Evolutionary conservation across 1,140 invertebrate genomes (phyloP).

Genomic region (Scylla paramamosain): DNA sequence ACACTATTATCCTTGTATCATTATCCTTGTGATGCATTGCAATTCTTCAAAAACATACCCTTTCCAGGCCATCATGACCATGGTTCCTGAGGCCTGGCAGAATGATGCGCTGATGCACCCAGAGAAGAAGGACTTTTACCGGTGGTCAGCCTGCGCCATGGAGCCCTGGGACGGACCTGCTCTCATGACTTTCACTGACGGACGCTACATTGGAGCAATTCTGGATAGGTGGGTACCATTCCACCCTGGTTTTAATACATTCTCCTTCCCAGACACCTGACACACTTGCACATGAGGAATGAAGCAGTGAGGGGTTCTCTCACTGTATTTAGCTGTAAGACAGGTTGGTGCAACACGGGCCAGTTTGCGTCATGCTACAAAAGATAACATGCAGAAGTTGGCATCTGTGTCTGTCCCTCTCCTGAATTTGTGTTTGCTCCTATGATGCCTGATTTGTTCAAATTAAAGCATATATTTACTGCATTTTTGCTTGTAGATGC

Average conservation of each 20-base stretch:
- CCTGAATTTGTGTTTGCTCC: background rate
- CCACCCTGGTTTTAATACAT: background rate
- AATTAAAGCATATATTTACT: background rate
- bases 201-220: slow-evolving; percentile 96
- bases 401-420: background rate
- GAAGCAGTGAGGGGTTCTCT: slow-evolving; percentile 53
- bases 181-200: slow-evolving; percentile 98
- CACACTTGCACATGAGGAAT: slow-evolving; percentile 55
- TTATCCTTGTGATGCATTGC: too few species aligned
- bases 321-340: slow-evolving; percentile 41
- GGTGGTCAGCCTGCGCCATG: slow-evolving; percentile 98
- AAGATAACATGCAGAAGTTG: background rate
- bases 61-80: slow-evolving; percentile 95
- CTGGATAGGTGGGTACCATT: slow-evolving; percentile 84
- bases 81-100: slow-evolving; percentile 99
- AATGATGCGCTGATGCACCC: slow-evolving; percentile 95
- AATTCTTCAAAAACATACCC: background rate
- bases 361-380: background rate
- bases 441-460: background rate
- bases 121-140: slow-evolving; percentile 97
- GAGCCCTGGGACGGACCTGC: slow-evolving; percentile 99
- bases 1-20: too few species aligned
- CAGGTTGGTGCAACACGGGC: slow-evolving; percentile 46
- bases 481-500: slow-evolving; percentile 4
- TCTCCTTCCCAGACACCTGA: slow-evolving; percentile 42